A percentile compares a stretch with the other conserved stretches of the same genome.
These are phyloP conservation scores for Leptopilina boulardi DNA, from an alignment of 1,140 invertebrate species.

Conservation along the genomic window DNA sequence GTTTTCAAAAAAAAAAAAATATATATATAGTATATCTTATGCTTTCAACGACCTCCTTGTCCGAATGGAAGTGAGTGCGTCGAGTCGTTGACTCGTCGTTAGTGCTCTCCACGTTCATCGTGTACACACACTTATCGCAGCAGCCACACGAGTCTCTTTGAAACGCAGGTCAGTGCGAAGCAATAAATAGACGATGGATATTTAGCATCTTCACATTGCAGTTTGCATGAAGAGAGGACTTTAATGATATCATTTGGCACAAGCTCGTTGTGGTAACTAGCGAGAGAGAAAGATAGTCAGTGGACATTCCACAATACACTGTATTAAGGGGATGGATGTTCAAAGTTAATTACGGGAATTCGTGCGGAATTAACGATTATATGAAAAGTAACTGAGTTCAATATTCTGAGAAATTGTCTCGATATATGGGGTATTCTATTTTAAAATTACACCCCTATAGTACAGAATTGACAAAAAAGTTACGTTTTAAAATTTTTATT, in stretches of 20 bases:
- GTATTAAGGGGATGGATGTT: constrained; percentile 12
- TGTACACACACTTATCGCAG: constrained; percentile 17
- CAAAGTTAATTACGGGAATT: constrained; percentile 29
- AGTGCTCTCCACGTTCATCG: constrained; percentile 11
- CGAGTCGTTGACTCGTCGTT: constrained; percentile 59
- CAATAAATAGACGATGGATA: constrained; percentile 30
- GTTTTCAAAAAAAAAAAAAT: not conserved
- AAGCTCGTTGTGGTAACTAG: constrained; percentile 25
- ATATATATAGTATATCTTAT: too few relatives aligned
- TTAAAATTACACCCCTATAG: too few relatives aligned
- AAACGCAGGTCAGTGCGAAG: constrained; percentile 26
- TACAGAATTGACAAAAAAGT: too few relatives aligned
- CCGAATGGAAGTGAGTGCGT: constrained; percentile 50
- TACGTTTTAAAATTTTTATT: too few relatives aligned
- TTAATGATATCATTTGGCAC: constrained; percentile 33
- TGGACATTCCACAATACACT: constrained; percentile 8
- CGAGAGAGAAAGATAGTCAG: not conserved
- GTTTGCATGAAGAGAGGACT: constrained; percentile 22
- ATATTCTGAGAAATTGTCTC: not conserved
- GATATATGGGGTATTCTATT: not conserved
- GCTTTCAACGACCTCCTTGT: constrained; percentile 63
- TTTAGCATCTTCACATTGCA: constrained; percentile 25
- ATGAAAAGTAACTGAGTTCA: not conserved
- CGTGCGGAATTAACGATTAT: not conserved
- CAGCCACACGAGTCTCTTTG: constrained; percentile 13